Evolutionary conservation across 1,140 invertebrate genomes (phyloP), one percentile per base, ranked within the genome.

Genomic region (Sesamia nonagrioides): DNA sequence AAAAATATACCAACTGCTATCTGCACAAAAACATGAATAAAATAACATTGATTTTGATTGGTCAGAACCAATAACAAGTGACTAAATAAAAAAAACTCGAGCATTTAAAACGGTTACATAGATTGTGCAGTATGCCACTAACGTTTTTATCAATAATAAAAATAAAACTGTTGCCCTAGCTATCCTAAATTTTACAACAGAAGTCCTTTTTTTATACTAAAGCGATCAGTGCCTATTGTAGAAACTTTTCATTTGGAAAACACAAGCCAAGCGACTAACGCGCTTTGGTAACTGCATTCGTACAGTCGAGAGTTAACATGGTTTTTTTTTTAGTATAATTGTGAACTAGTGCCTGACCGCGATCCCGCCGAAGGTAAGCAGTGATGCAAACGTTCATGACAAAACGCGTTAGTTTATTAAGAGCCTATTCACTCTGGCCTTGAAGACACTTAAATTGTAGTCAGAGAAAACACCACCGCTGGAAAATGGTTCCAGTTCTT

Each of bases 261-360:
- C 61, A 66, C 61, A 66, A 45, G 61, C 61, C 61, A 45, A 21
- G 37, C 40, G 17, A 21, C 58, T 35, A 45, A 45, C 37, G 37
- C 61, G 37, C 21, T 66, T 42, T 66, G n/a, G 61, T 21, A 66
- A 66, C 35, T n/a, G 60, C n/a, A 61, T 61, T 61, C 17, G 61
- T 45, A 21, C 17, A 66, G 21, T 45, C 8, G 37, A 61, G 33
- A 9, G 13, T 40, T 17, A n/a, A n/a, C n/a, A n/a, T n/a, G n/a
- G n/a, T n/a, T n/a, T n/a, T n/a, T n/a, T n/a, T n/a, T n/a, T n/a
- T n/a, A n/a, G n/a, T n/a, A n/a, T n/a, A n/a, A n/a, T n/a, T n/a
- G n/a, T n/a, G n/a, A n/a, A n/a, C n/a, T n/a, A n/a, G n/a, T n/a
- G n/a, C n/a, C n/a, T n/a, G n/a, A n/a, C n/a, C n/a, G n/a, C n/a